Evolutionary conservation across 2,888 invertebrate species (phyloP), one percentile per base, ranked within the genome.

Genomic region (Eristalis pertinax): DNA sequence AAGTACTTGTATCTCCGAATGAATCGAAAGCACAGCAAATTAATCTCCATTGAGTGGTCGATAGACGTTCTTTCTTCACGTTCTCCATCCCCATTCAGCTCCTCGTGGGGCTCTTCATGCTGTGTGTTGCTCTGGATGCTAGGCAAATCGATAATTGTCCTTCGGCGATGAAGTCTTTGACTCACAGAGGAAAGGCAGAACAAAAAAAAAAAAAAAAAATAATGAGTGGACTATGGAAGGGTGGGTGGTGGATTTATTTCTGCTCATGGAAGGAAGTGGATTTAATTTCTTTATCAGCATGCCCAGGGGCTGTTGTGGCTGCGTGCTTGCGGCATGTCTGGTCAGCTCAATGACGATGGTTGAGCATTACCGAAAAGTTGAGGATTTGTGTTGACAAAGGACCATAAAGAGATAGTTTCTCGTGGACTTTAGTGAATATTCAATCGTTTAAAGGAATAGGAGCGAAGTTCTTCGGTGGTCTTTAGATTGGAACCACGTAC

Each of bases 111-210:
- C n/a, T n/a, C 26, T 26, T 15, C 24, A 7, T 56, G 35, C 58
- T n/a, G 38, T 29, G 68, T 29, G 38, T 35, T 38, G 38, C 24
- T 26, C n/a, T 60, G 43, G 50, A 68, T 60, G 38, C 38, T 24
- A 70, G 38, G 58, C 70, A 38, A 70, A 60, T 72, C 70, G 70
- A 72, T 72, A 72, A 41, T 62, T 35, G 41, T 38, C 70, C 24
- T 72, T 24, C 60, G 70, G 60, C 38, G 60, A 35, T 26, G 58
- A 41, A 72, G 38, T 41, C 13, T 62, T 60, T 60, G 70, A 19
- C 38, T 72, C 35, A 13, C n/a, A 35, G 13, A 58, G 68, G n/a
- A 11, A 22, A n/a, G n/a, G n/a, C n/a, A n/a, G n/a, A n/a, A n/a
- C n/a, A n/a, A n/a, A n/a, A n/a, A n/a, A n/a, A n/a, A n/a, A 32